Conservation (phyloP, 2,797 vertebrate genomes). For the Fundulus diaphanus region DNA sequence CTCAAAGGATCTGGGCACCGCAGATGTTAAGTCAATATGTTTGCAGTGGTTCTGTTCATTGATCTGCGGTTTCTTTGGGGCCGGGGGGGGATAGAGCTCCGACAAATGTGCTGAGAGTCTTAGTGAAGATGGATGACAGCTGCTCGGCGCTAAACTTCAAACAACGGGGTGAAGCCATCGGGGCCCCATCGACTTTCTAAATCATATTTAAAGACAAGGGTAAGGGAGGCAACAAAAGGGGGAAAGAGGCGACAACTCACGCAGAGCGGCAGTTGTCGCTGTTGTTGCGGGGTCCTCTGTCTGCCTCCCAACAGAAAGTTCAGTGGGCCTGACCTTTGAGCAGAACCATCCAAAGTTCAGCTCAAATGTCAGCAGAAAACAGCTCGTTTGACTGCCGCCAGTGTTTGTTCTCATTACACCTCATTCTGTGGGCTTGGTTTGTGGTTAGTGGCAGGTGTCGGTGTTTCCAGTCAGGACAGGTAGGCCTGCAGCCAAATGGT, state of each 20-base stretch:
- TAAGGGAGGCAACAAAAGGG: background rate
- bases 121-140: background rate
- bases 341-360: conserved; percentile 19
- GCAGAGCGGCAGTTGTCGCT: conserved; percentile 20
- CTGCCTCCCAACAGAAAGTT: conserved; percentile 37
- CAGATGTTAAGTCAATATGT: conserved; percentile 1
- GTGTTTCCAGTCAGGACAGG: background rate
- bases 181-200: background rate
- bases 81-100: background rate
- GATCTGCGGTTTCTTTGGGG: background rate
- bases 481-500: background rate
- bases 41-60: background rate
- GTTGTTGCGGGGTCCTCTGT: conserved; percentile 7
- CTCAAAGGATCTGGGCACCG: background rate
- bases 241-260: background rate
- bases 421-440: background rate
- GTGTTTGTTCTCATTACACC: background rate
- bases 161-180: background rate
- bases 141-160: background rate
- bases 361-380: conserved; percentile 34
- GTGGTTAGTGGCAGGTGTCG: background rate
- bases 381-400: conserved; percentile 12
- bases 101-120: no score
- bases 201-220: background rate
- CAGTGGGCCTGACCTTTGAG: conserved; percentile 39